These are phyloP conservation scores for Tubulanus polymorphus DNA, from an alignment of 2,888 invertebrate genomes.

Conservation along the genomic window DNA sequence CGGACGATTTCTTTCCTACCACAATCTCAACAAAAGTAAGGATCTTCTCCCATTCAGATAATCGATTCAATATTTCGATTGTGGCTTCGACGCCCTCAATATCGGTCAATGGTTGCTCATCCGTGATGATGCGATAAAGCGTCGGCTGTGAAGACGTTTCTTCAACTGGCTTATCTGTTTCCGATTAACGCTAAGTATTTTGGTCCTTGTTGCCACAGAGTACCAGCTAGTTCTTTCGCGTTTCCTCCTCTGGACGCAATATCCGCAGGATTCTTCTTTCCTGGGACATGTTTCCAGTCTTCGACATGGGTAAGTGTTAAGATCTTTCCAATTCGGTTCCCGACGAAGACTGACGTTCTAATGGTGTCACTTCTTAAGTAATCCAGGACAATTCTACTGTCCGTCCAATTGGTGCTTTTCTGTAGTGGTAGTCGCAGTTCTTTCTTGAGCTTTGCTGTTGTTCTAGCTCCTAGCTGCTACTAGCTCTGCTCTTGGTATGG, in stretches of 20 bases:
- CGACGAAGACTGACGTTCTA: not conserved
- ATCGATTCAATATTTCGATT: not conserved
- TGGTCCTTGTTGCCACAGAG: not conserved
- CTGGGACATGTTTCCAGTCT: not conserved
- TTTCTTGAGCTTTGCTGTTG: not conserved
- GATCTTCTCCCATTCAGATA: slow-evolving; percentile 1
- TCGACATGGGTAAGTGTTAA: not conserved
- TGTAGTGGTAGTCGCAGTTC: not conserved
- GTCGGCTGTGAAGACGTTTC: too few species aligned
- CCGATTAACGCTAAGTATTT: not conserved
- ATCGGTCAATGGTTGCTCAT: not conserved
- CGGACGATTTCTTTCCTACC: not conserved
- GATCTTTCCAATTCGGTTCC: not conserved
- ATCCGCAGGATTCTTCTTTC: not conserved
- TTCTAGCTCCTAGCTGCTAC: not conserved
- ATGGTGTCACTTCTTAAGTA: not conserved
- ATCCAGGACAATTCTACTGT: not conserved
- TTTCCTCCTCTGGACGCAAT: not conserved
- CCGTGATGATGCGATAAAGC: not conserved
- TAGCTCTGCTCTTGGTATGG: not conserved
- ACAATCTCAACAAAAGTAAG: not conserved
- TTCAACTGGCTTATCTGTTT: not conserved
- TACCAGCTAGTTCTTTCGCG: not conserved
- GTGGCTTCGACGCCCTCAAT: not conserved
- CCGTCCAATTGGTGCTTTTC: not conserved